Base-by-base conservation (phyloP, 2,888 invertebrate species). In the Dolichopus griseipennis region DNA sequence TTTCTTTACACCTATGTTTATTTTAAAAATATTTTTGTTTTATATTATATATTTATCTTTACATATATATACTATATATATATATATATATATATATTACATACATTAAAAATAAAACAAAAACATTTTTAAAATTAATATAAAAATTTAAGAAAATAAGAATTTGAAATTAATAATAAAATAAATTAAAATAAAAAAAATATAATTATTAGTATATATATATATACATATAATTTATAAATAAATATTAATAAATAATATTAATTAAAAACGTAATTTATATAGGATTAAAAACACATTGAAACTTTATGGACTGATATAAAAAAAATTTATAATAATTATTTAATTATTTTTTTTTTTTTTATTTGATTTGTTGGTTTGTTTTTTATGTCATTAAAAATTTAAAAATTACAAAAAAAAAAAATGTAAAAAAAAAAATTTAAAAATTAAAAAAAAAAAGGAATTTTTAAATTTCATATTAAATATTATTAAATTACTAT, bases 231-330 rank as follows among this genome's bases (percentile, higher is more conserved):
- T 4, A 27, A 27, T n/a, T 27, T 4, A 27, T 27, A 27, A n/a
- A 27, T 27, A 27, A 27, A 27, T 27, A 27, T 27, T 27, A 27
- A 27, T 27, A n/a, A n/a, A 27, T 27, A 64, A 27, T 33, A 64
- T 27, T 27, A n/a, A n/a, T 64, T 15, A 52, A 27, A 33, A 64
- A 64, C 27, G 18, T 34, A 64, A 64, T 52, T 52, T 52, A n/a
- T n/a, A n/a, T n/a, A 52, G 52, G 52, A 52, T 52, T 52, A 33
- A 64, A 20, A n/a, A 34, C 10, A 64, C 33, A n/a, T 27, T 64
- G 64, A 64, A 64, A 64, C 64, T 64, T 64, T 64, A 64, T 64
- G 64, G 64, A 64, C 64, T 64, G 64, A 64, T 64, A 15, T 22
- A 33, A 64, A 33, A 64, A 64, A 64, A 34, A 64, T 33, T 18